Conservation (phyloP, 2,797 vertebrate genomes). For the Chromobotia macracanthus region DNA sequence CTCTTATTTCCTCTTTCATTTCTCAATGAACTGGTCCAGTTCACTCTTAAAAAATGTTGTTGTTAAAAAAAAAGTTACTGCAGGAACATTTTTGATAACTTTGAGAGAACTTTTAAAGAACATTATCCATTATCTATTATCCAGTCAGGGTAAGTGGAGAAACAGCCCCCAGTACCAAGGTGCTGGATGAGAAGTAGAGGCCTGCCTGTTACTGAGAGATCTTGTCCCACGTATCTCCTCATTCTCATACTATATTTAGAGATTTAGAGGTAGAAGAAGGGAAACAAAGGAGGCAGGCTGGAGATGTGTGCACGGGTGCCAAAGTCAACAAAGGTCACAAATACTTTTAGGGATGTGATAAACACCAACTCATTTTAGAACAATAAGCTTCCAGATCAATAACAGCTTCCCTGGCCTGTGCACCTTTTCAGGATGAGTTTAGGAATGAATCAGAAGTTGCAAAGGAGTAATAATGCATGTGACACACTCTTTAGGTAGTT, state of each 20-base stretch:
- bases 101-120: too few species aligned
- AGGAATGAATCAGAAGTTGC: conserved; percentile 53
- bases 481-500: conserved; percentile 49
- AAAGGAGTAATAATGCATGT: conserved; percentile 20
- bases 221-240: conserved; percentile 45
- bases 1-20: too few species aligned
- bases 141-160: background rate
- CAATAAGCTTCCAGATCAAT: conserved; percentile 11
- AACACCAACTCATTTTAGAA: conserved; percentile 28
- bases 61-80: too few species aligned
- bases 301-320: conserved; percentile 7
- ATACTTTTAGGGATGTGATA: conserved; percentile 31
- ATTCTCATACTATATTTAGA: conserved; percentile 57
- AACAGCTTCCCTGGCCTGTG: conserved; percentile 14
- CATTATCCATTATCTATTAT: too few species aligned
- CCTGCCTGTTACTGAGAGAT: conserved; percentile 41
- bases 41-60: too few species aligned
- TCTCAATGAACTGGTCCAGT: too few species aligned
- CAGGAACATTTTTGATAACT: too few species aligned
- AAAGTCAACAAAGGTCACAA: conserved; percentile 33
- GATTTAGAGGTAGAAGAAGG: conserved; percentile 24
- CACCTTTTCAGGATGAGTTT: conserved; percentile 28
- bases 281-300: conserved; percentile 23
- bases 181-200: background rate
- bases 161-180: background rate